These are phyloP conservation scores for Eucera pruinosa DNA, from an alignment of 2,888 invertebrate genomes.

Conservation along the genomic window DNA sequence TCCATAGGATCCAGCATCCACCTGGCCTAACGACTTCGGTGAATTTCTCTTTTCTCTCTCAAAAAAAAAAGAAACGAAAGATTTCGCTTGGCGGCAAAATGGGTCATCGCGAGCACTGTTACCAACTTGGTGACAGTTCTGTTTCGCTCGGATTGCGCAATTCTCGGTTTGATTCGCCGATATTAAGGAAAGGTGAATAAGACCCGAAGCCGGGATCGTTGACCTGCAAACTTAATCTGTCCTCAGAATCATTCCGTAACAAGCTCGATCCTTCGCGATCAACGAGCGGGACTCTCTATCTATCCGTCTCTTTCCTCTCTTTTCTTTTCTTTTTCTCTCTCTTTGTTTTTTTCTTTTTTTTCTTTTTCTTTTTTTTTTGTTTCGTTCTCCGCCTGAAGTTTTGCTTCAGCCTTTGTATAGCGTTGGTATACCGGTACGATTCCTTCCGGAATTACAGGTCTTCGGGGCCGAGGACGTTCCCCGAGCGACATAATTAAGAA, in stretches of 20 bases:
- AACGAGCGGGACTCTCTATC: conserved; percentile 8
- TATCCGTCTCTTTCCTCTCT: no score
- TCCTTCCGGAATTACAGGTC: conserved; percentile 62
- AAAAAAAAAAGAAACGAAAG: neutral
- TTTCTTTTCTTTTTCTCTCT: no score
- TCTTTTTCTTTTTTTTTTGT: conserved; percentile 13
- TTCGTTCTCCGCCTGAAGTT: neutral
- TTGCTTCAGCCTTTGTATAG: neutral
- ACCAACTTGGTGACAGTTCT: conserved; percentile 18
- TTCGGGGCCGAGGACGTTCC: conserved; percentile 48
- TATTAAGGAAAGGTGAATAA: conserved; percentile 31
- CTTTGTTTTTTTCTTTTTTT: neutral
- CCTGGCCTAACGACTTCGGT: neutral
- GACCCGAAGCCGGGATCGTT: conserved; percentile 45
- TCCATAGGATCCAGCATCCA: neutral
- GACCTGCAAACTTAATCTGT: conserved; percentile 57
- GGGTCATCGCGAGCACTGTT: conserved; percentile 3
- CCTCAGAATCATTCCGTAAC: conserved; percentile 56
- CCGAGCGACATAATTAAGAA: conserved; percentile 74
- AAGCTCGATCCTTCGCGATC: conserved; percentile 46
- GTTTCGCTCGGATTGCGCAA: conserved; percentile 20
- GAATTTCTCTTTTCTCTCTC: conserved; percentile 1
- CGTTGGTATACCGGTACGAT: conserved; percentile 34
- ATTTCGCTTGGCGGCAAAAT: conserved; percentile 12
- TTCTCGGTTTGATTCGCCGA: conserved; percentile 33